Evolutionary conservation across 2,797 vertebrate genomes (phyloP), one percentile per base, ranked within the genome.

Genomic region (Molossus alvarezi): DNA sequence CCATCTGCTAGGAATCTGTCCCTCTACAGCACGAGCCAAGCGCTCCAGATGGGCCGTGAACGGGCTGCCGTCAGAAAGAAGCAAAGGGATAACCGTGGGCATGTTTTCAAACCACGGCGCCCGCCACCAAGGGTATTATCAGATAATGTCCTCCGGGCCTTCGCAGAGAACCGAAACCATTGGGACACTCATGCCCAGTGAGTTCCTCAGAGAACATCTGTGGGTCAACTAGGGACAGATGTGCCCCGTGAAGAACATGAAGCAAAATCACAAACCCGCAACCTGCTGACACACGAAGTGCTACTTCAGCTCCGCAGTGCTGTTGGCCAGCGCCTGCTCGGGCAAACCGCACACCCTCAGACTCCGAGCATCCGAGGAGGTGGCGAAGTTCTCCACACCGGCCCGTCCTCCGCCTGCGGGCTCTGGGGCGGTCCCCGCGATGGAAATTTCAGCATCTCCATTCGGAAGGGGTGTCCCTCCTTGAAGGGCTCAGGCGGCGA

Each of bases 1-100:
- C 97, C 97, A 97, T 98, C 97, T 98, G 97, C 90, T 97, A 97
- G 86, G 92, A 96, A 96, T 97, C 97, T 97, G 97, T 94, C 96
- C 97, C 95, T 85, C 88, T 72, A 1, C 48, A 77, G 17, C 53
- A 67, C 29, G 65, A 96, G 97, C 97, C 97, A 98, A 97, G 90
- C 25, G 10, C 86, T 95, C 96, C 97, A 97, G 97, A 97, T 97
- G 97, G 84, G 73, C 95, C 76, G 57, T 55, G 86, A 89, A 95
- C 90, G 97, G 95, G 95, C 92, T 90, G 73, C 67, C 86, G 88
- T 86, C 95, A 64, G 76, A 93, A 62, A 79, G 93, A 88, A 85
- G 96, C 85, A 57, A 89, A 91, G 82, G 81, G 79, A 87, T 81
- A 92, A 65, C 82, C 25, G 13, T 20, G 60, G 92, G 96, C 93